Conservation (phyloP, 2,888 invertebrate species). For the Thereva unica region DNA sequence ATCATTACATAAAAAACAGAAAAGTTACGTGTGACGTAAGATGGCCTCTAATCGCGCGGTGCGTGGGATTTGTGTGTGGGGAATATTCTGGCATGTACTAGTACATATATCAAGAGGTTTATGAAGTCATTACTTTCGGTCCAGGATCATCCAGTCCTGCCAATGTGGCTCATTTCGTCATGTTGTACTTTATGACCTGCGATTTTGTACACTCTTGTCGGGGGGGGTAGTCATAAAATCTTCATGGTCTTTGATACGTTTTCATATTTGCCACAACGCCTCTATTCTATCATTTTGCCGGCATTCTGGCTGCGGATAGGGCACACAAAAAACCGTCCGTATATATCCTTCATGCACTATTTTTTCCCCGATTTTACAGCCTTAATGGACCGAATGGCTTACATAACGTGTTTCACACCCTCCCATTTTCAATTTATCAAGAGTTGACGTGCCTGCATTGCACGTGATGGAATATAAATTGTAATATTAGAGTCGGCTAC, state of each 20-base stretch:
- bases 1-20: no score
- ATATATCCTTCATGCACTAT: neutral
- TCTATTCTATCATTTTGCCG: neutral
- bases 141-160: no score
- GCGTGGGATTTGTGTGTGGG: no score
- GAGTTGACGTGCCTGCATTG: constrained; percentile 33
- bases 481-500: constrained; percentile 30
- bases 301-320: neutral
- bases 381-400: constrained; percentile 34
- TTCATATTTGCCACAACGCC: neutral
- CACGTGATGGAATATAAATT: constrained; percentile 35
- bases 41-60: no score
- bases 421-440: constrained; percentile 32
- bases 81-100: no score
- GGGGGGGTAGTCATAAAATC: constrained; percentile 29
- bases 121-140: no score
- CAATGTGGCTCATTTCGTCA: constrained; percentile 1
- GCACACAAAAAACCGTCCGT: neutral
- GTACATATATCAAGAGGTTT: no score
- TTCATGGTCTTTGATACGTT: constrained; percentile 9
- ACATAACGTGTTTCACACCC: constrained; percentile 32
- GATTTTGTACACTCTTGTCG: constrained; percentile 30
- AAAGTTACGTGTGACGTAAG: no score
- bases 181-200: constrained; percentile 25
- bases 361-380: constrained; percentile 15